These are phyloP conservation scores for Xylota segnis DNA, from an alignment of 2,888 invertebrate genomes.

Conservation along the genomic window DNA sequence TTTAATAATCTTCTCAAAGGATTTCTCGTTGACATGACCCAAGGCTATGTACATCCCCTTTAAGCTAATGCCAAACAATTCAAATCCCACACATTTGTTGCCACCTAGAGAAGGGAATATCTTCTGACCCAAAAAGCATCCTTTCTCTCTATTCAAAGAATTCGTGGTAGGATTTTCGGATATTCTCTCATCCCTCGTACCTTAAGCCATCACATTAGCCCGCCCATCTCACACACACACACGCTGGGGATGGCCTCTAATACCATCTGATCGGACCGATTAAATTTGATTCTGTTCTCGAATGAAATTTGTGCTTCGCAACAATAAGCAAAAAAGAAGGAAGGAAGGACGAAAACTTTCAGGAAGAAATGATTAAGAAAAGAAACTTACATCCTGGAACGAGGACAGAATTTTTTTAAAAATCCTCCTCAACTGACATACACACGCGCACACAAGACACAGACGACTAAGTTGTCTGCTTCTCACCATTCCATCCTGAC, in stretches of 20 bases:
- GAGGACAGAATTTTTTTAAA: slow-evolving; percentile 42
- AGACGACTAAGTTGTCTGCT: slow-evolving; percentile 2
- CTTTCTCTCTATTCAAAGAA: neutral
- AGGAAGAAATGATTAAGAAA: slow-evolving; percentile 41
- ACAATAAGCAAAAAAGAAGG: neutral
- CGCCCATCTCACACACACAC: neutral
- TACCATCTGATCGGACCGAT: slow-evolving; percentile 26
- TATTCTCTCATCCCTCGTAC: neutral
- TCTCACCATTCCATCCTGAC: neutral
- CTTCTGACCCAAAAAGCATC: slow-evolving; percentile 6
- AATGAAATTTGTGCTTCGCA: slow-evolving; percentile 4
- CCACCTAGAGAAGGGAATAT: slow-evolving; percentile 1
- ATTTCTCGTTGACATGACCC: neutral
- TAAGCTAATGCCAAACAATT: slow-evolving; percentile 6
- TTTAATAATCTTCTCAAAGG: slow-evolving; percentile 1
- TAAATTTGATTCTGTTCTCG: slow-evolving; percentile 31
- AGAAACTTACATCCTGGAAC: slow-evolving; percentile 37
- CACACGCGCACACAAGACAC: neutral
- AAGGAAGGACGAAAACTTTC: slow-evolving; percentile 5
- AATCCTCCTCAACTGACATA: slow-evolving; percentile 30
- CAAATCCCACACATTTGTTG: slow-evolving; percentile 13
- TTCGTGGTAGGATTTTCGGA: slow-evolving; percentile 6
- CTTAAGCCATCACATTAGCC: slow-evolving; percentile 8
- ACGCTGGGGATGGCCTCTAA: slow-evolving; percentile 9
- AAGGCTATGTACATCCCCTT: slow-evolving; percentile 4